Conservation (phyloP, 2,888 invertebrate species). For the Nineta flava region DNA sequence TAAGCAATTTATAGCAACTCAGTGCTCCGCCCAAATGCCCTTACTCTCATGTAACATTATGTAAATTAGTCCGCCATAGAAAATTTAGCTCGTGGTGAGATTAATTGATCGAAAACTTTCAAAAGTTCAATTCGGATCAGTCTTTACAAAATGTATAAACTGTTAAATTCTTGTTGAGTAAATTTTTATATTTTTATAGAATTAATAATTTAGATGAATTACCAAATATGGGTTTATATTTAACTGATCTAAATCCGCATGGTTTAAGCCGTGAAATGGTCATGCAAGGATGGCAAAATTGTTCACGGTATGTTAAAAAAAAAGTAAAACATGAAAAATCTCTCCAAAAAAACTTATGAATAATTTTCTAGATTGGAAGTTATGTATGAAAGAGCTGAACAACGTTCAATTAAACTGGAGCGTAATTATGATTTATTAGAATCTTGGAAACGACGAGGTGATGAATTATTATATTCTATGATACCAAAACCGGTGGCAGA, state of each 20-base stretch:
- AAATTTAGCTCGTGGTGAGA: too few species aligned
- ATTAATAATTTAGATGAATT: slow-evolving; percentile 75
- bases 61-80: too few species aligned
- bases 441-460: slow-evolving; percentile 72
- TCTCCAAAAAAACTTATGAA: background rate
- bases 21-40: too few species aligned
- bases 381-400: slow-evolving; percentile 69
- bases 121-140: too few species aligned
- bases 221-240: slow-evolving; percentile 56
- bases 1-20: too few species aligned
- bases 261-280: slow-evolving; percentile 73
- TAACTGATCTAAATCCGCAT: slow-evolving; percentile 74
- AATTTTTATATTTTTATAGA: slow-evolving; percentile 29
- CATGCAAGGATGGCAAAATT: slow-evolving; percentile 71
- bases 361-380: slow-evolving; percentile 43
- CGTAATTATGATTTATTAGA: slow-evolving; percentile 61
- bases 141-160: too few species aligned
- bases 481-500: slow-evolving; percentile 77
- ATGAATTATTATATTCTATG: slow-evolving; percentile 82
- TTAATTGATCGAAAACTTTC: too few species aligned
- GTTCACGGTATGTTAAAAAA: slow-evolving; percentile 37
- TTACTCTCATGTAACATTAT: too few species aligned
- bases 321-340: background rate
- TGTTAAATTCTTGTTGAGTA: background rate
- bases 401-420: slow-evolving; percentile 60